Evolutionary conservation across 2,888 invertebrate genomes (phyloP).

Genomic region (Hirtodrosophila histrioides): DNA sequence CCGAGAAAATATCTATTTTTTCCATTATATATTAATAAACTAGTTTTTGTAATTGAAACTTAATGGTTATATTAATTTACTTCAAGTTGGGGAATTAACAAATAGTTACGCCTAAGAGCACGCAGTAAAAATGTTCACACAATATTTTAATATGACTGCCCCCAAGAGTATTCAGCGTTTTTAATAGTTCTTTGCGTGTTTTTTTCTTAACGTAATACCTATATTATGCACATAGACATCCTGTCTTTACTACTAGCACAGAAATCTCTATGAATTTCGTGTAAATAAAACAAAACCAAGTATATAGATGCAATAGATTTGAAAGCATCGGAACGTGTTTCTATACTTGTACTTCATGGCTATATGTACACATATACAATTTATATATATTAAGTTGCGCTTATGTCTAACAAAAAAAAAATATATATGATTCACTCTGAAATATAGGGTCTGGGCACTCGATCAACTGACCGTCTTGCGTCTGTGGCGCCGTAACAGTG

Average conservation of each 20-base stretch:
- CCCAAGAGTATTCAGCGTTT: too few species aligned
- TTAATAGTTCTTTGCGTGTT: too few species aligned
- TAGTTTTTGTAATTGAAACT: constrained; percentile 13
- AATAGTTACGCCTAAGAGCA: neutral
- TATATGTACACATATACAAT: too few species aligned
- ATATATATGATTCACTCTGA: neutral
- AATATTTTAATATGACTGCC: too few species aligned
- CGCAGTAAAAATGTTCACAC: neutral
- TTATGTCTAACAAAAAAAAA: constrained; percentile 25
- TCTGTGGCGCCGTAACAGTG: constrained; percentile 70
- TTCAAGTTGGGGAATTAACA: neutral
- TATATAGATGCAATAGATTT: neutral
- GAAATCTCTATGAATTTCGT: too few species aligned
- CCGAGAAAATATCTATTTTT: constrained; percentile 30
- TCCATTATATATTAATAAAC: constrained; percentile 21
- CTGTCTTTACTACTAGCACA: too few species aligned
- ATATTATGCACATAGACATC: too few species aligned
- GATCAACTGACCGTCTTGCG: constrained; percentile 39
- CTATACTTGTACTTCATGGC: constrained; percentile 20
- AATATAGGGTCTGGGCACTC: neutral
- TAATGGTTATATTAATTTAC: neutral
- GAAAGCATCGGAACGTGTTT: constrained; percentile 1
- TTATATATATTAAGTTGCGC: constrained; percentile 5
- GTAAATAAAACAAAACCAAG: too few species aligned
- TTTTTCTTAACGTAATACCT: too few species aligned